These are phyloP conservation scores for Eriosoma lanigerum DNA, from an alignment of 1,140 invertebrate genomes.

Conservation along the genomic window DNA sequence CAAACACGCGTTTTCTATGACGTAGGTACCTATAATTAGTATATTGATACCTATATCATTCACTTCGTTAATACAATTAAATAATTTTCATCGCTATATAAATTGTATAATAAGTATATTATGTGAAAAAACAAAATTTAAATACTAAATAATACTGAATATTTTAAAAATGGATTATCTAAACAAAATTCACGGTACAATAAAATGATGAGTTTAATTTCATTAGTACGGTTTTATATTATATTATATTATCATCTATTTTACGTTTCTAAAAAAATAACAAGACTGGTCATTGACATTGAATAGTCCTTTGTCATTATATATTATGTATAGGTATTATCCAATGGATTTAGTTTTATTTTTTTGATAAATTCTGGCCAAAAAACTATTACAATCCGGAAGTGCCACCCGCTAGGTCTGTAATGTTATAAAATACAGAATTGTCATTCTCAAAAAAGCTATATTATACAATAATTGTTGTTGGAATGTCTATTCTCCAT, in stretches of 20 bases:
- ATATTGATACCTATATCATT: too few relatives aligned
- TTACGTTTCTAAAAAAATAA: background rate
- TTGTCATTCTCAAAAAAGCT: background rate
- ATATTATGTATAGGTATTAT: background rate
- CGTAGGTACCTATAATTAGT: too few relatives aligned
- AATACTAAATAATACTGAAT: too few relatives aligned
- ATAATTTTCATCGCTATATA: too few relatives aligned
- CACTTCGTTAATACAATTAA: too few relatives aligned
- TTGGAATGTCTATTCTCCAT: constrained; percentile 11
- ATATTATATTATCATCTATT: background rate
- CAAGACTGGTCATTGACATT: constrained; percentile 17
- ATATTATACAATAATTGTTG: background rate
- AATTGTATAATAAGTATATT: too few relatives aligned
- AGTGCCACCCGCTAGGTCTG: constrained; percentile 24
- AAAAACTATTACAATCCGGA: constrained; percentile 28
- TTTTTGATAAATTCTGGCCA: background rate
- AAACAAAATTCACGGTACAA: too few relatives aligned
- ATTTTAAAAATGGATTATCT: too few relatives aligned
- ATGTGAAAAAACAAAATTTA: too few relatives aligned
- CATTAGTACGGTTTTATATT: background rate
- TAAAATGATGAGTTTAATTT: background rate
- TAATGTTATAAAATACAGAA: constrained; percentile 3
- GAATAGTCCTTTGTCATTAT: constrained; percentile 19
- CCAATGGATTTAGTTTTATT: background rate
- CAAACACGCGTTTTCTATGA: too few relatives aligned